phyloP scores from a whole-genome alignment of 2,888 invertebrate species.

The Cataglyphis rosenhaueri region DNA sequence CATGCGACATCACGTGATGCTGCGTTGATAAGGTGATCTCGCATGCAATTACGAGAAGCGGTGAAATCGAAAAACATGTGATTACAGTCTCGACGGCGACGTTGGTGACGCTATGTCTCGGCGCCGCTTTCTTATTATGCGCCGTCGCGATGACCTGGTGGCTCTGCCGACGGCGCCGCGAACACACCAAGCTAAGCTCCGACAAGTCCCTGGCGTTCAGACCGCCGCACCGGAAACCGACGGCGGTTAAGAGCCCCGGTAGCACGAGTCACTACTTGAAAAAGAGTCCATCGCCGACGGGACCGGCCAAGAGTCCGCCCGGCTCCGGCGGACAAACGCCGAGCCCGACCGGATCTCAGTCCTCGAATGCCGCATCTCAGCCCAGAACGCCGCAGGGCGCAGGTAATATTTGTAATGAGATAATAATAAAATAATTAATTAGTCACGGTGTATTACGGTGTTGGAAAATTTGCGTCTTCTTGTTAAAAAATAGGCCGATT shows the following conservation, averaged over 20 bases:
- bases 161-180: slow-evolving; percentile 88
- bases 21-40: not conserved
- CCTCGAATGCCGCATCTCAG: slow-evolving; percentile 74
- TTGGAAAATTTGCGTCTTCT: too few species aligned
- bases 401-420: slow-evolving; percentile 47
- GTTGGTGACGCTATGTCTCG: slow-evolving; percentile 89
- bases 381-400: slow-evolving; percentile 78
- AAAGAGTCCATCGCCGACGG: slow-evolving; percentile 96
- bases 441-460: too few species aligned
- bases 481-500: too few species aligned
- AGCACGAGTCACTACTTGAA: slow-evolving; percentile 94
- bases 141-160: slow-evolving; percentile 89
- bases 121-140: slow-evolving; percentile 87
- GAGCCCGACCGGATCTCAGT: slow-evolving; percentile 81
- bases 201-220: slow-evolving; percentile 90
- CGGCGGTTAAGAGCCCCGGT: slow-evolving; percentile 94
- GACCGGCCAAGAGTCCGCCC: slow-evolving; percentile 88
- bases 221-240: slow-evolving; percentile 90
- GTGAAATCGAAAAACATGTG: slow-evolving; percentile 3
- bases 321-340: slow-evolving; percentile 85
- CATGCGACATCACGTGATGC: not conserved
- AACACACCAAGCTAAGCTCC: slow-evolving; percentile 86
- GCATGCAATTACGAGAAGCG: not conserved
- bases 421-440: not conserved
- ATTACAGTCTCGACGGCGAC: slow-evolving; percentile 87